Conservation (phyloP, 2,888 invertebrate genomes). For the Coremacera marginata region DNA sequence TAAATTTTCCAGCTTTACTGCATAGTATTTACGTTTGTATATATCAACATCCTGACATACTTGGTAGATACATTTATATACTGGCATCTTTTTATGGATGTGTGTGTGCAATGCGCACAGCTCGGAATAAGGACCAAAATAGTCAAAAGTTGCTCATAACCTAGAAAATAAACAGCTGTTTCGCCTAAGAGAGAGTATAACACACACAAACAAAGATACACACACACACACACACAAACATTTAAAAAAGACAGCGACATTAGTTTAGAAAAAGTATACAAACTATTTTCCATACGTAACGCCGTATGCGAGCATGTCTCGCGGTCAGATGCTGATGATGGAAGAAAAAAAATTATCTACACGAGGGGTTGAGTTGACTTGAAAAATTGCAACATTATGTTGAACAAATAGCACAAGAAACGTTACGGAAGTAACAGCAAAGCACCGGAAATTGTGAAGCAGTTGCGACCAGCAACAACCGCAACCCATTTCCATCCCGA, state of each 20-base stretch:
- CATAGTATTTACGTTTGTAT: conserved; percentile 24
- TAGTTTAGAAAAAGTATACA: too few relatives aligned
- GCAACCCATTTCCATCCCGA: too few relatives aligned
- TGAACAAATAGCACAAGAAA: conserved; percentile 2
- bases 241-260: not conserved
- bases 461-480: too few relatives aligned
- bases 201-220: conserved; percentile 3
- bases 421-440: not conserved
- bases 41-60: too few relatives aligned
- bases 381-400: conserved; percentile 17
- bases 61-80: too few relatives aligned
- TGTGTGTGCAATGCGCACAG: not conserved
- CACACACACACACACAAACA: not conserved
- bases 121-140: not conserved
- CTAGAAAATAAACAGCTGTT: conserved; percentile 11
- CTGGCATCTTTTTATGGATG: not conserved
- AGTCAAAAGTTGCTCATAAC: not conserved
- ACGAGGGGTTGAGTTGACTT: not conserved
- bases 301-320: not conserved
- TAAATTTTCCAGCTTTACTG: conserved; percentile 29
- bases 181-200: not conserved
- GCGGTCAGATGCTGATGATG: not conserved
- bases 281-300: too few relatives aligned
- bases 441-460: not conserved
- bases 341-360: not conserved